phyloP scores from a whole-genome alignment of 1,140 invertebrate genomes.

The Drosophila nigrodunni region DNA sequence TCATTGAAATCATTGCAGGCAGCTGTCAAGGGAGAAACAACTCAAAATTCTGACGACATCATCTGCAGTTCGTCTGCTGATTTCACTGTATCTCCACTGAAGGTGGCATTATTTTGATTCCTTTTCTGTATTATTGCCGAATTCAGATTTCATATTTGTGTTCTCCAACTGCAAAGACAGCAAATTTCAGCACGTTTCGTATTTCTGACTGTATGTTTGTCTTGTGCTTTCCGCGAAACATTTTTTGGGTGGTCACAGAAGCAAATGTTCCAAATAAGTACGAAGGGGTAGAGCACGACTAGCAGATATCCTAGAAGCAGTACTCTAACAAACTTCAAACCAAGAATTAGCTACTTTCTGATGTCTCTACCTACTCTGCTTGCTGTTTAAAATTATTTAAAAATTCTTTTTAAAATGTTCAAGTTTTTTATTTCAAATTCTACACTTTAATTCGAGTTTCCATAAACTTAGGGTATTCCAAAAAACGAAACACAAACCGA shows the following conservation, averaged over 20 bases:
- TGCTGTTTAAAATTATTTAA: too few relatives aligned
- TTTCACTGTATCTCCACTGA: constrained; percentile 56
- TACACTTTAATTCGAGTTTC: too few relatives aligned
- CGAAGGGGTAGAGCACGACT: too few relatives aligned
- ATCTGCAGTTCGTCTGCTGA: constrained; percentile 37
- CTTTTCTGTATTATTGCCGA: neutral
- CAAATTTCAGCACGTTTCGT: constrained; percentile 74
- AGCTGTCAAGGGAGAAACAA: constrained; percentile 39
- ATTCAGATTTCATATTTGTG: constrained; percentile 25
- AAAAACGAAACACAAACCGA: neutral
- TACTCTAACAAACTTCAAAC: too few relatives aligned
- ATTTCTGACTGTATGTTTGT: constrained; percentile 62
- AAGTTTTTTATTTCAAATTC: too few relatives aligned
- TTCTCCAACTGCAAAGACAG: constrained; percentile 54
- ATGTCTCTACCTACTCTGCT: too few relatives aligned
- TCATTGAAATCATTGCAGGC: constrained; percentile 64
- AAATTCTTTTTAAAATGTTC: too few relatives aligned
- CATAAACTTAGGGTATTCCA: too few relatives aligned
- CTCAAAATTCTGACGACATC: constrained; percentile 22
- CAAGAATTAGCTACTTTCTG: too few relatives aligned
- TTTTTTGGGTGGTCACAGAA: constrained; percentile 69
- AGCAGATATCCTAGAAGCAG: too few relatives aligned
- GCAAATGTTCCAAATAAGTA: constrained; percentile 13
- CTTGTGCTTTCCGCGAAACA: constrained; percentile 74
- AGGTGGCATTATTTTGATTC: constrained; percentile 50